Conservation (phyloP, 2,888 invertebrate species). For the Thera britannica region DNA sequence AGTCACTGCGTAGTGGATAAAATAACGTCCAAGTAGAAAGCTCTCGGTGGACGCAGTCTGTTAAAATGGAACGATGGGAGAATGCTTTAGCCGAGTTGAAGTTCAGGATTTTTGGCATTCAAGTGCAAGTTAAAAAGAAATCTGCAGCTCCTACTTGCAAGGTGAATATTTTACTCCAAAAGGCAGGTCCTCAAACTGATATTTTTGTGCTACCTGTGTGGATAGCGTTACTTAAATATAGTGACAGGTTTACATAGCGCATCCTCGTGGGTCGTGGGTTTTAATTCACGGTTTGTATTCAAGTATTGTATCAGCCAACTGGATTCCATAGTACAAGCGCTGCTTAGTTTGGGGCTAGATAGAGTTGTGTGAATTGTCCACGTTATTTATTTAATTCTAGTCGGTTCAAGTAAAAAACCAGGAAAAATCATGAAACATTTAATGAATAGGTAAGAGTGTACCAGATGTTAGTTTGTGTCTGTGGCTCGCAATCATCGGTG, state of each 20-base stretch:
- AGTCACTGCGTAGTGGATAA: not conserved
- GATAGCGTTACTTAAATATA: too few relatives aligned
- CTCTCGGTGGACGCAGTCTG: not conserved
- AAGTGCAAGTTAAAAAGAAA: constrained; percentile 49
- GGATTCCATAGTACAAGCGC: too few relatives aligned
- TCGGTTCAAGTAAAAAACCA: too few relatives aligned
- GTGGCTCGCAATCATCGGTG: not conserved
- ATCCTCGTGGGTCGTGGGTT: too few relatives aligned
- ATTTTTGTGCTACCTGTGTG: too few relatives aligned
- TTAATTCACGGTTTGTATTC: too few relatives aligned
- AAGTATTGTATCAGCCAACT: too few relatives aligned
- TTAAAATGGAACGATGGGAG: constrained; percentile 47
- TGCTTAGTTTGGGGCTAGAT: too few relatives aligned
- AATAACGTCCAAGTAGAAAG: not conserved
- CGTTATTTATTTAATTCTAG: too few relatives aligned
- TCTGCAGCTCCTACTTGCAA: constrained; percentile 57
- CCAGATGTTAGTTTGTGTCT: not conserved
- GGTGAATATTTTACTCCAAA: constrained; percentile 41
- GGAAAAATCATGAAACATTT: too few relatives aligned
- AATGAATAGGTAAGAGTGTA: not conserved
- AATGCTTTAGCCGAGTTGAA: constrained; percentile 48
- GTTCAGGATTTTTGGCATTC: constrained; percentile 63
- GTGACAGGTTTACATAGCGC: too few relatives aligned
- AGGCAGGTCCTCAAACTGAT: not conserved
- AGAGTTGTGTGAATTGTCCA: too few relatives aligned